Evolutionary conservation across 2,113 vertebrate genomes (phyloP).

Genomic region (Pseudonaja textilis): DNA sequence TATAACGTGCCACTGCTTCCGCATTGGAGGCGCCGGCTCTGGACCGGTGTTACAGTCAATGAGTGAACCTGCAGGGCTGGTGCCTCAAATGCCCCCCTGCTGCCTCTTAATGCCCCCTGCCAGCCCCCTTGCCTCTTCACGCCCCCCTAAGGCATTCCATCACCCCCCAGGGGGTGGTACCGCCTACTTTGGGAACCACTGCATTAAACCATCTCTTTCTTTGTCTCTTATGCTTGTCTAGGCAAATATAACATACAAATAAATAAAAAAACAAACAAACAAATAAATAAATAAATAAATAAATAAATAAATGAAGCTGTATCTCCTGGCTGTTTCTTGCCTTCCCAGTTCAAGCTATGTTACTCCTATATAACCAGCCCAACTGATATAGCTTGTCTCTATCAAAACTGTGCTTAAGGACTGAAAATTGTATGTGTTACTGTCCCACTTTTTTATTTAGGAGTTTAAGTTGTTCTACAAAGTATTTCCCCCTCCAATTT

Average conservation of each 20-base stretch:
- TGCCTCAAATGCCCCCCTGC: too few species aligned
- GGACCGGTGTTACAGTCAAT: too few species aligned
- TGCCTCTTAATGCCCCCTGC: too few species aligned
- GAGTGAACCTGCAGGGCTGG: too few species aligned
- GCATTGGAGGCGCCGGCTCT: too few species aligned
- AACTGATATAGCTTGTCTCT: accelerated
- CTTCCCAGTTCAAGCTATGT: neutral
- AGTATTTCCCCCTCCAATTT: neutral
- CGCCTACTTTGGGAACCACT: too few species aligned
- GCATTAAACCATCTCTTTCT: neutral
- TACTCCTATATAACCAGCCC: neutral
- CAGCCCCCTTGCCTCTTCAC: too few species aligned
- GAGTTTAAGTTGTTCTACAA: neutral
- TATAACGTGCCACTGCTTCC: too few species aligned
- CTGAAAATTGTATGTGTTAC: neutral
- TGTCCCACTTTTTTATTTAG: neutral
- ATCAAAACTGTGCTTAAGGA: slow-evolving; percentile 6
- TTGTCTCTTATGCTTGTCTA: neutral
- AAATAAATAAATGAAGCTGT: neutral
- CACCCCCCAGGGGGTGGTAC: too few species aligned
- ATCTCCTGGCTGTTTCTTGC: neutral
- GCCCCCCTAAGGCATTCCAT: too few species aligned
- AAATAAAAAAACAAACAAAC: neutral
- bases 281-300: neutral
- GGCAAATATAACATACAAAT: neutral